phyloP scores from a whole-genome alignment of 1,140 invertebrate genomes.

The Drosophila guanche region DNA sequence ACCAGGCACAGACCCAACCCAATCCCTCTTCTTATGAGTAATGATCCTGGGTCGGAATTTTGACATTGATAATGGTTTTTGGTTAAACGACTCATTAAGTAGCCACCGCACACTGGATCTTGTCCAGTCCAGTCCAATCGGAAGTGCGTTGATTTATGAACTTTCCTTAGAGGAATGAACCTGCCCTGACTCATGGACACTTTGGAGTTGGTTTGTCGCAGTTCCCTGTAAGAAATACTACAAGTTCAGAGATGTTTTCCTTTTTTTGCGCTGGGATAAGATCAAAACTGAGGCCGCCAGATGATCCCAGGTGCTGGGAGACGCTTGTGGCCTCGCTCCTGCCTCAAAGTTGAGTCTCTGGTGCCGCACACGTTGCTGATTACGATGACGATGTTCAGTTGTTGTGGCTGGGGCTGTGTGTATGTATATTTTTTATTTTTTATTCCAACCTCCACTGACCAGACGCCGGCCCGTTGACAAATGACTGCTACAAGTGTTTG shows the following conservation, averaged over 20 bases:
- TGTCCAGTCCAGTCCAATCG: conserved; percentile 48
- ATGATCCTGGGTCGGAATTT: conserved; percentile 57
- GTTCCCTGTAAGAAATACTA: conserved; percentile 41
- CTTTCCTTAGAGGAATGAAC: conserved; percentile 14
- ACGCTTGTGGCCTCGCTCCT: conserved; percentile 27
- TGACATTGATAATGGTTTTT: conserved; percentile 76
- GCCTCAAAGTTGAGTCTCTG: conserved; percentile 1
- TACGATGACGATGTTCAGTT: conserved; percentile 71
- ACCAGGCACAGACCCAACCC: neutral
- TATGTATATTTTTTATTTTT: conserved; percentile 23
- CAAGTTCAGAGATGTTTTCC: conserved; percentile 34
- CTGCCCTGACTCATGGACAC: conserved; percentile 5
- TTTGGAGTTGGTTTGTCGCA: conserved; percentile 15
- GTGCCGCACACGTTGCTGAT: conserved; percentile 79
- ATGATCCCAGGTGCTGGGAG: conserved; percentile 59
- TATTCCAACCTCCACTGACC: conserved; percentile 22
- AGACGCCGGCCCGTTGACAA: conserved; percentile 68
- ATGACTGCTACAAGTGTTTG: conserved; percentile 78
- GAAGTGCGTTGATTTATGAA: conserved; percentile 74
- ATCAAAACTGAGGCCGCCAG: conserved; percentile 49
- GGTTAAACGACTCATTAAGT: conserved; percentile 77
- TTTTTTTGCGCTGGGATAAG: conserved; percentile 49
- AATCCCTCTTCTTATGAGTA: conserved; percentile 46
- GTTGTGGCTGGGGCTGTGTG: conserved; percentile 14
- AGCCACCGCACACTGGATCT: conserved; percentile 30